Conservation (phyloP, 1,140 invertebrate genomes). For the Drosophila sp. region DNA sequence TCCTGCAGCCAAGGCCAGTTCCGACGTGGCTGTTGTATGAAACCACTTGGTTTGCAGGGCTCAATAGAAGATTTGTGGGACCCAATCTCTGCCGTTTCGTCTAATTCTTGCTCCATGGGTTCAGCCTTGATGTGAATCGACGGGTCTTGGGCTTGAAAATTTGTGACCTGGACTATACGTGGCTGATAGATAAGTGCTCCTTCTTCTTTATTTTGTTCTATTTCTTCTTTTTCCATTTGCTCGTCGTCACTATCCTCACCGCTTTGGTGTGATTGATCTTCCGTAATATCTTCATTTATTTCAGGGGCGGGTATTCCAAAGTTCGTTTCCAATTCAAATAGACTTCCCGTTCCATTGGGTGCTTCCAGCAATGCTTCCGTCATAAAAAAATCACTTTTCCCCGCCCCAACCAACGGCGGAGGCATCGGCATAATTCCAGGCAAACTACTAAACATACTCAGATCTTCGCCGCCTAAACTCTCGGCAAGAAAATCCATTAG, state of each 20-base stretch:
- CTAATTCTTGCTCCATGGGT: slow-evolving; percentile 31
- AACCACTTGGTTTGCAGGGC: slow-evolving; percentile 71
- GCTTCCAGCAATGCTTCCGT: slow-evolving; percentile 52
- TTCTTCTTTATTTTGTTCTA: slow-evolving; percentile 21
- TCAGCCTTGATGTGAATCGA: slow-evolving; percentile 45
- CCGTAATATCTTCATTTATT: slow-evolving; percentile 2
- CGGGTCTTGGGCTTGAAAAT: slow-evolving; percentile 61
- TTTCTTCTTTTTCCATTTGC: slow-evolving; percentile 18
- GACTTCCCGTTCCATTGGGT: slow-evolving; percentile 29
- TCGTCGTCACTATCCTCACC: slow-evolving; percentile 42
- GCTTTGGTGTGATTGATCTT: slow-evolving; percentile 8
- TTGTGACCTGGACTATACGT: slow-evolving; percentile 76
- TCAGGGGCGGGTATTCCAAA: slow-evolving; percentile 38
- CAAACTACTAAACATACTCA: slow-evolving; percentile 61
- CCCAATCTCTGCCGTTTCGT: slow-evolving; percentile 28
- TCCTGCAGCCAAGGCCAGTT: slow-evolving; percentile 76
- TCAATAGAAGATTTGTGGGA: slow-evolving; percentile 15
- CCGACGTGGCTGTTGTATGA: slow-evolving; percentile 56
- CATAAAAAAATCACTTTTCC: slow-evolving; percentile 74
- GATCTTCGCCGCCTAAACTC: slow-evolving; percentile 66
- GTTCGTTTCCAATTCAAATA: slow-evolving; percentile 59
- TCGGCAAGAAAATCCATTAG: slow-evolving; percentile 79
- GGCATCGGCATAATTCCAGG: slow-evolving; percentile 65
- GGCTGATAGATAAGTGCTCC: slow-evolving; percentile 43
- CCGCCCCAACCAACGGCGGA: slow-evolving; percentile 53